Base-by-base conservation (phyloP, 2,888 invertebrate species). In the Drosophila emarginata region DNA sequence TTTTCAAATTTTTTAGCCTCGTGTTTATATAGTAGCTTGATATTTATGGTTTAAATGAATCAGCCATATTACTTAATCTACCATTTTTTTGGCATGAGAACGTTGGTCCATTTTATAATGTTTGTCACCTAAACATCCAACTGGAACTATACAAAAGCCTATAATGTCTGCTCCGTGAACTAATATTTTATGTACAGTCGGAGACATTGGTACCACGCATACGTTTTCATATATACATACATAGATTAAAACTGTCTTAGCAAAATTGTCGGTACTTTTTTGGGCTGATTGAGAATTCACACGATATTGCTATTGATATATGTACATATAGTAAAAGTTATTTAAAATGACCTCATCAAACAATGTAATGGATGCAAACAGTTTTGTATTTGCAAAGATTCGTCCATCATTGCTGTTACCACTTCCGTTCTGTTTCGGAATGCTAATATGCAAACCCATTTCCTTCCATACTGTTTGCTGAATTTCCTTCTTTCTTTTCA, bases 371-470 rank as follows among this genome's bases (percentile, higher is more conserved):
- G n/a, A n/a, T n/a, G n/a, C n/a, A n/a, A n/a, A n/a, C n/a, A n/a
- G n/a, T n/a, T n/a, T n/a, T n/a, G n/a, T n/a, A n/a, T n/a, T n/a
- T n/a, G n/a, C 21, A 28, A 28, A 28, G 28, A 28, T 28, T 28
- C 28, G 28, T 28, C 50, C 45, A 18, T 15, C 45, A 45, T 15
- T 45, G 18, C 45, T 50, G 21, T 50, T 21, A 21, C 18, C 45
- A 11, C 45, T 50, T 21, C 9, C 45, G 21, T 21, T 50, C 45
- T 50, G 18, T 50, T 50, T 50, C 45, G 45, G 18, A 3, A 50
- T 11, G 45, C 18, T 50, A 21, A 50, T 50, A 21, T 50, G 50
- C 12, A 50, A 50, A 21, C 50, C 50, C 50, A 50, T 50, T 50
- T 5, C 23, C 23, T 50, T 50, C 12, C 50, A 50, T 50, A 23